Evolutionary conservation across 1,140 invertebrate genomes (phyloP).

Genomic region (Battus philenor): DNA sequence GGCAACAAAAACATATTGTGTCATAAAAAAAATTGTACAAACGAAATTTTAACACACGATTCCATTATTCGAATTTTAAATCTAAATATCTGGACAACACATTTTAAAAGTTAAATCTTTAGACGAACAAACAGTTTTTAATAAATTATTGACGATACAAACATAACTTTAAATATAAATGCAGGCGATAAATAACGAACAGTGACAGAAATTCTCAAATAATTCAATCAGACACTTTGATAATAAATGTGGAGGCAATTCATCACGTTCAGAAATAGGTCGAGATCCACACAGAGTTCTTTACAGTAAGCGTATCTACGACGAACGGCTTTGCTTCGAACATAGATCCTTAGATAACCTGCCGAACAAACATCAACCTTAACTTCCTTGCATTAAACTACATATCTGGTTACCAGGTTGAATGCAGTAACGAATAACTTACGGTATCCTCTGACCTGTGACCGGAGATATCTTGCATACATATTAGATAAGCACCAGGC

Average conservation of each 20-base stretch:
- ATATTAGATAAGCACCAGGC: constrained; percentile 41
- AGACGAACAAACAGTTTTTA: no score
- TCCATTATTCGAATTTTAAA: no score
- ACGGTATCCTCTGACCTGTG: constrained; percentile 52
- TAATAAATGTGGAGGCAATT: constrained; percentile 38
- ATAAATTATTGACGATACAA: not conserved
- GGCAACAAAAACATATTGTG: no score
- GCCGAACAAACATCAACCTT: constrained; percentile 31
- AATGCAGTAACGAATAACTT: constrained; percentile 22
- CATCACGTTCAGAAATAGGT: constrained; percentile 41
- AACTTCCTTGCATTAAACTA: constrained; percentile 18
- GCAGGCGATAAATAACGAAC: constrained; percentile 6
- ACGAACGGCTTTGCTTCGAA: constrained; percentile 23
- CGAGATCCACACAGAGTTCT: constrained; percentile 38
- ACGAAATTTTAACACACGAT: no score
- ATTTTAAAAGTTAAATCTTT: no score
- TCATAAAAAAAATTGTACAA: no score
- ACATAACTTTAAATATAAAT: constrained; percentile 8
- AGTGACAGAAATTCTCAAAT: constrained; percentile 15
- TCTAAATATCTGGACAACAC: no score
- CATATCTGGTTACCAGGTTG: constrained; percentile 20
- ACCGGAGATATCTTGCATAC: constrained; percentile 42
- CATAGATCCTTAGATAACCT: constrained; percentile 8
- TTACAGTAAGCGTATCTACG: constrained; percentile 38
- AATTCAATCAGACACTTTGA: constrained; percentile 25